Evolutionary conservation across 2,113 vertebrate species (phyloP).

Genomic region (Eubucco bourcierii): DNA sequence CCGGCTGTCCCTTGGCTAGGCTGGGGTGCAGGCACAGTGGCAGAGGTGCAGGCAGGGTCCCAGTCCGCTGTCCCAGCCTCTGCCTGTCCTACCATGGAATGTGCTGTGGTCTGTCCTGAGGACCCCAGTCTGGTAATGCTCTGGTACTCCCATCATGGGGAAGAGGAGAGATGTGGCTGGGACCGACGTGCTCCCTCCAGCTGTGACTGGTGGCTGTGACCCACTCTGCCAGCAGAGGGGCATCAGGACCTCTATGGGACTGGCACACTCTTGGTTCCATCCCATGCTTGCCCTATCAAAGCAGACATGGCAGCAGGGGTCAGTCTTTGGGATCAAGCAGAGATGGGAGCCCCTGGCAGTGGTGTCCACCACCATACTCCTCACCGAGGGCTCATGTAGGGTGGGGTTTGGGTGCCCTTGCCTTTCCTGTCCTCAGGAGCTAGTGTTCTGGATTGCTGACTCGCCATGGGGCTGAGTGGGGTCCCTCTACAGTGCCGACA

Average conservation of each 20-base stretch:
- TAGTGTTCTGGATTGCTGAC: not conserved
- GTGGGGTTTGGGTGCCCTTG: conserved; percentile 4
- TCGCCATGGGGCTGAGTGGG: rapidly evolving
- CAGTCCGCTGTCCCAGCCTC: not conserved
- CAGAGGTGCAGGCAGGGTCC: rapidly evolving
- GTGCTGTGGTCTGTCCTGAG: rapidly evolving
- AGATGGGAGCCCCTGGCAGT: not conserved
- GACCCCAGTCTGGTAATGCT: not conserved
- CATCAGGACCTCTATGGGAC: not conserved
- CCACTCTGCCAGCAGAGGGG: not conserved
- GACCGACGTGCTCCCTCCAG: not conserved
- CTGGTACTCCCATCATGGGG: rapidly evolving
- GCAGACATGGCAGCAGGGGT: not conserved
- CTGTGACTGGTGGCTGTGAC: not conserved
- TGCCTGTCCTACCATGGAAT: not conserved
- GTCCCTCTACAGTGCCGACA: not conserved
- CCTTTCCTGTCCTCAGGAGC: not conserved
- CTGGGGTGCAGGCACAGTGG: not conserved
- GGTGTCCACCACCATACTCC: not conserved
- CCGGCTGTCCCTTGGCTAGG: rapidly evolving
- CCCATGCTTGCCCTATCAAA: rapidly evolving
- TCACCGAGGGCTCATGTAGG: not conserved
- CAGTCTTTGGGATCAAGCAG: not conserved
- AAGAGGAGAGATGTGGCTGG: not conserved
- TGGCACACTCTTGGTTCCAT: not conserved